A percentile compares a stretch with the other conserved stretches of the same genome.
Conservation (phyloP, 2,888 invertebrate species). For the Latrodectus hesperus region DNA sequence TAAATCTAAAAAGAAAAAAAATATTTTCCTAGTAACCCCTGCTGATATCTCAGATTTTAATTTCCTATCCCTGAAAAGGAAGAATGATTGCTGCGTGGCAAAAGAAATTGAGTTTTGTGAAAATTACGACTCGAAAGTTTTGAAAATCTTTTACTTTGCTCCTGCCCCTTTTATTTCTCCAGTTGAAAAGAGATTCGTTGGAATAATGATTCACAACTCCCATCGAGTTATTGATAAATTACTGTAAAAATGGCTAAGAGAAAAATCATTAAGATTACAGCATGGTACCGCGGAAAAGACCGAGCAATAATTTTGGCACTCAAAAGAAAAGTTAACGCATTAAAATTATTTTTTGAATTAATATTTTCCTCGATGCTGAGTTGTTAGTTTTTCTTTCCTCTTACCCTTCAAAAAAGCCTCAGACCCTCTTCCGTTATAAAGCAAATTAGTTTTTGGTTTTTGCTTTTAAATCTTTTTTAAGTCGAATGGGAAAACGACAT, state of each 20-base stretch:
- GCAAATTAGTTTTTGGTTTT: constrained; percentile 4
- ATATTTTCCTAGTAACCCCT: constrained; percentile 24
- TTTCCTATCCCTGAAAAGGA: constrained; percentile 53
- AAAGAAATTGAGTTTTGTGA: constrained; percentile 31
- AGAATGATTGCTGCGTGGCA: constrained; percentile 44
- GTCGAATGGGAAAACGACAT: constrained; percentile 45
- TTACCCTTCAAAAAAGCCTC: constrained; percentile 1
- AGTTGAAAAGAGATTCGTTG: constrained; percentile 35
- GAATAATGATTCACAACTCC: constrained; percentile 28
- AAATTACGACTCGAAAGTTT: constrained; percentile 46
- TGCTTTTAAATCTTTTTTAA: constrained; percentile 26
- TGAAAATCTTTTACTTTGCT: constrained; percentile 31
- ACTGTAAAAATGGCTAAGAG: constrained; percentile 21
- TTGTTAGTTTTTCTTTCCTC: constrained; percentile 21
- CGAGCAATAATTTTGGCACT: constrained; percentile 31
- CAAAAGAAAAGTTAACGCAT: constrained; percentile 39
- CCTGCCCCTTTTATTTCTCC: constrained; percentile 14
- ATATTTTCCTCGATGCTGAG: constrained; percentile 43
- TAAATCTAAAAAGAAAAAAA: constrained; percentile 11
- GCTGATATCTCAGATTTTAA: constrained; percentile 56
- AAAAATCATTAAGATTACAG: constrained; percentile 45
- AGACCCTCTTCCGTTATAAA: neutral
- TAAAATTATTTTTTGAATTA: constrained; percentile 60
- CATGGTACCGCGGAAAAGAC: constrained; percentile 2
- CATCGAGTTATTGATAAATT: constrained; percentile 63